Evolutionary conservation across 2,797 vertebrate species (phyloP), one percentile per base, ranked within the genome.

Genomic region (Onychomys leucogaster): DNA sequence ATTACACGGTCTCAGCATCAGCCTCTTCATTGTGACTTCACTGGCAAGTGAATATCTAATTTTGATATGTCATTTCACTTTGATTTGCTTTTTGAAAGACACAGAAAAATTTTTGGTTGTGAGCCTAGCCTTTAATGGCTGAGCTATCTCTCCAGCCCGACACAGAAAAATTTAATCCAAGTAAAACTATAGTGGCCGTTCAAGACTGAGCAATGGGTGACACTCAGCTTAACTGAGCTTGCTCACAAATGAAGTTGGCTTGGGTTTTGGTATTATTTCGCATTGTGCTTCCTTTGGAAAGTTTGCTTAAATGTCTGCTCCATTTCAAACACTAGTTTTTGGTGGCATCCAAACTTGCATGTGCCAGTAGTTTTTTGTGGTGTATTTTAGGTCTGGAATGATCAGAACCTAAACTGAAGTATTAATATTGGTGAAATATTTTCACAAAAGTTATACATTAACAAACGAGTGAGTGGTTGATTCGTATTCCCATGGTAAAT

Each of bases 351-450:
- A 71, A 76, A 69, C n/a, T 92, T 78, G 41, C 14, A 49, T 43
- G 65, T 93, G 49, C 11, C 27, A 75, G 52, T 78, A 69, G 13
- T 76, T 94, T 67, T 91, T 57, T 6, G 4, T n/a, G 55, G 65
- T 93, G 71, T 65, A 8, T 82, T 86, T 96, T 93, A 17, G 19
- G 59, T 73, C 34, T 85, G 77, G 46, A 91, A 41, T 52, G 7
- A 88, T 19, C 37, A 82, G n/a, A 83, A 32, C 34, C 55, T 16
- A 91, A 86, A 67, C 3, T 13, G 25, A 73, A 52, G 29, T 71
- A 96, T 89, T 82, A 86, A 73, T 71, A 73, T 78, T 27, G 82
- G 49, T 89, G 55, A 94, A 86, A 77, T 73, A 2, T n/a, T 95
- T 93, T 65, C 76, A 32, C 34, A 85, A 86, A 71, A 91, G 52